Evolutionary conservation across 2,113 vertebrate species (phyloP).

Genomic region (Halichoerus grypus): DNA sequence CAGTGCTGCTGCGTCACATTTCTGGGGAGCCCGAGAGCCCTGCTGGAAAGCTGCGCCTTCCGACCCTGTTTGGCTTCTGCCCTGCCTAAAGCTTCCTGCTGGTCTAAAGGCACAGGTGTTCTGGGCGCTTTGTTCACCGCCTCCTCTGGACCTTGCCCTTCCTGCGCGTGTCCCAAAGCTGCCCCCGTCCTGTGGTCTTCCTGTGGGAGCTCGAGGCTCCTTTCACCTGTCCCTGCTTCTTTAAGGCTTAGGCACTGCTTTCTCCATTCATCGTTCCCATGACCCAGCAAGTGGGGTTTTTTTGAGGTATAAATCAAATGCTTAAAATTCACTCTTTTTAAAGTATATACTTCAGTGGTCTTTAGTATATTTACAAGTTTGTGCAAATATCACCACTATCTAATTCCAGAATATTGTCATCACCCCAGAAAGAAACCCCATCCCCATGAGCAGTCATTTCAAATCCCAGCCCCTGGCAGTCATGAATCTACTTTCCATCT

Average conservation of each 20-base stretch:
- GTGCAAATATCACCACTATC: background rate
- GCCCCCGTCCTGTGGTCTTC: background rate
- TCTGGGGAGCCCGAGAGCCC: background rate
- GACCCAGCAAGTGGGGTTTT: background rate
- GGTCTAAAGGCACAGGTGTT: background rate
- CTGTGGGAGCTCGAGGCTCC: background rate
- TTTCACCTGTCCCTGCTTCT: background rate
- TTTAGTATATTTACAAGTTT: background rate
- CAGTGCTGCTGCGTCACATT: background rate
- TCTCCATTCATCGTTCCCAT: background rate
- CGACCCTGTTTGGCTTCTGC: conserved; percentile 8
- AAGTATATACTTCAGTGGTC: background rate
- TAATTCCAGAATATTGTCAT: conserved; percentile 26
- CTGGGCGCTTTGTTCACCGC: background rate
- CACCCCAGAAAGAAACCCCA: background rate
- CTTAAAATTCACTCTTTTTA: conserved; percentile 23
- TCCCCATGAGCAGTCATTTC: background rate
- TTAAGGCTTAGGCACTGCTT: background rate
- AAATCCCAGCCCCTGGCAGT: background rate
- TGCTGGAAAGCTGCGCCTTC: background rate
- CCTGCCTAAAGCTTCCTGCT: conserved; percentile 15
- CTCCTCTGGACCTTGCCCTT: background rate
- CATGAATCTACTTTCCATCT: background rate
- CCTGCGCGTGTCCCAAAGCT: background rate
- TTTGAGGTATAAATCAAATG: background rate